These are phyloP conservation scores for Ifrita kowaldi DNA, from an alignment of 2,113 vertebrate genomes.

Conservation along the genomic window DNA sequence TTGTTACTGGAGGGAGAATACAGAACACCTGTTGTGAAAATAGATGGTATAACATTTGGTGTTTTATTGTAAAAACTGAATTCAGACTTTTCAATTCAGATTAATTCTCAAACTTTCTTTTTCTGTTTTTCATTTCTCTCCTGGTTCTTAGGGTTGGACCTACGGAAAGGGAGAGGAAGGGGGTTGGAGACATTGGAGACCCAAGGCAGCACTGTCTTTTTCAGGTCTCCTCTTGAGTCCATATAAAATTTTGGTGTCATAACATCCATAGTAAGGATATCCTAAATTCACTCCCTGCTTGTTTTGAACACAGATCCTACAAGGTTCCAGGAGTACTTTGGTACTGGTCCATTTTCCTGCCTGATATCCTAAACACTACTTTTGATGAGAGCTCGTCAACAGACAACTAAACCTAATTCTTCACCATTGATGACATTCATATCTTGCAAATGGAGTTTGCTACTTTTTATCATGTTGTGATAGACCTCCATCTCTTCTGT, in stretches of 20 bases:
- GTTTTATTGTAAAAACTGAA: not conserved
- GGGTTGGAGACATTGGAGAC: not conserved
- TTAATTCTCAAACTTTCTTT: not conserved
- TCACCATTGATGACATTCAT: not conserved
- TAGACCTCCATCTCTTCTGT: not conserved
- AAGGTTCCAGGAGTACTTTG: not conserved
- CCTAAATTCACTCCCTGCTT: not conserved
- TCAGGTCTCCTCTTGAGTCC: not conserved
- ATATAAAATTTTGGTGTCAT: not conserved
- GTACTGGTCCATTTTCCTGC: not conserved
- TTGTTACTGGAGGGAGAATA: not conserved
- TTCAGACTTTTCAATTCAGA: not conserved
- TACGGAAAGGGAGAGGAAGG: not conserved
- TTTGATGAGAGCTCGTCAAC: not conserved
- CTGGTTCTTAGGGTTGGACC: not conserved
- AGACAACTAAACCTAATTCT: not conserved
- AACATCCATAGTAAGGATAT: not conserved
- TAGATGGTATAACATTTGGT: accelerated
- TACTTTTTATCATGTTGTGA: not conserved
- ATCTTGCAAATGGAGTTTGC: not conserved
- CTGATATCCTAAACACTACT: not conserved
- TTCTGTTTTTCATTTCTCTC: not conserved
- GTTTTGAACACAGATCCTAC: not conserved
- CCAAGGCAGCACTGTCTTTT: not conserved
- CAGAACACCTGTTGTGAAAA: not conserved